Percentiles rank a stretch among this genome's conserved stretches.
These are phyloP conservation scores for Margaritifera margaritifera DNA, from an alignment of 2,888 invertebrate species.

Conservation along the genomic window DNA sequence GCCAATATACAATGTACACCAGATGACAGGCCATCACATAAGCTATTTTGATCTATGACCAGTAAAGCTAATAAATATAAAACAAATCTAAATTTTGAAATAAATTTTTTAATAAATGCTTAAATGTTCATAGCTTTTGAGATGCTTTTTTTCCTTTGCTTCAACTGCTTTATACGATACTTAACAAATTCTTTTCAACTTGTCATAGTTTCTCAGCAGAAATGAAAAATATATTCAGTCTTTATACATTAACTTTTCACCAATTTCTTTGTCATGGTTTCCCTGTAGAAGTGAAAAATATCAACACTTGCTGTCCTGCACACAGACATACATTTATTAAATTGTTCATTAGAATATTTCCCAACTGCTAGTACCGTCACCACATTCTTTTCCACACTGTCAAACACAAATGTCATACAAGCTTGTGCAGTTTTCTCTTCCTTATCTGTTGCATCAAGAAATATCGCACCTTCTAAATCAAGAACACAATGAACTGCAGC, in stretches of 20 bases:
- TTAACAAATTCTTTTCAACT: too few relatives aligned
- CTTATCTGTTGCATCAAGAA: constrained; percentile 79
- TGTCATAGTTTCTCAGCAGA: too few relatives aligned
- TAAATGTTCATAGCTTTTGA: too few relatives aligned
- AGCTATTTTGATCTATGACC: too few relatives aligned
- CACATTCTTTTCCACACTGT: constrained; percentile 57
- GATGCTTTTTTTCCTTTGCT: too few relatives aligned
- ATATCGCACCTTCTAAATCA: constrained; percentile 76
- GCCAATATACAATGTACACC: too few relatives aligned
- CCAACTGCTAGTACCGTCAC: constrained; percentile 59
- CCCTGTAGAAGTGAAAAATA: constrained; percentile 63
- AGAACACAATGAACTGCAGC: constrained; percentile 86
- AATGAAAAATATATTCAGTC: too few relatives aligned
- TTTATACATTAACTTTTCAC: constrained; percentile 24
- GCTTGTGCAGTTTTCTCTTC: constrained; percentile 70
- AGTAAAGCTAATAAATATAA: too few relatives aligned
- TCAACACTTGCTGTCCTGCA: constrained; percentile 52
- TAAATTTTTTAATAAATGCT: too few relatives aligned
- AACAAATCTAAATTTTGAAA: too few relatives aligned
- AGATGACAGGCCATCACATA: too few relatives aligned
- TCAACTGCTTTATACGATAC: too few relatives aligned
- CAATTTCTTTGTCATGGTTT: constrained; percentile 60
- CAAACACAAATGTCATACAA: constrained; percentile 63
- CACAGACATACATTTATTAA: constrained; percentile 49
- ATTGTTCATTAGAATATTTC: constrained; percentile 55